phyloP scores from a whole-genome alignment of 2,113 vertebrate genomes.

The Columba janthina region DNA sequence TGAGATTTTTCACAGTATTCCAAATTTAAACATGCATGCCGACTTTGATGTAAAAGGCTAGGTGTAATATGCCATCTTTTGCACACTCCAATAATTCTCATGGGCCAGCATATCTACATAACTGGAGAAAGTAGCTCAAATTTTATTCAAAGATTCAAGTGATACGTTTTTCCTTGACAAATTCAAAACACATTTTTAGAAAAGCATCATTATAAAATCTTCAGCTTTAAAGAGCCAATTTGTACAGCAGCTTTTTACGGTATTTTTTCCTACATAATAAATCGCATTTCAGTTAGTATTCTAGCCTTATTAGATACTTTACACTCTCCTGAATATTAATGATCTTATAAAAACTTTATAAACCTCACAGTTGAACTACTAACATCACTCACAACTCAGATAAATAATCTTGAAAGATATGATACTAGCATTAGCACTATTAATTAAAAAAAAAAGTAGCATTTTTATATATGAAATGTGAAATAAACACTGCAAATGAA shows the following conservation, averaged over 20 bases:
- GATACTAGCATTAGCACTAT: not conserved
- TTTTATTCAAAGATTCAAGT: not conserved
- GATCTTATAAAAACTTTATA: not conserved
- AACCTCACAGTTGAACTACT: not conserved
- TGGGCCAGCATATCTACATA: not conserved
- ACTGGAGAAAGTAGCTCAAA: not conserved
- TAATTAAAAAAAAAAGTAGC: not conserved
- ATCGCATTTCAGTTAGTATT: not conserved
- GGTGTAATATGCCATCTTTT: not conserved
- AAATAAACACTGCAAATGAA: not conserved
- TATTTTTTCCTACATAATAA: not conserved
- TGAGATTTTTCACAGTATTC: not conserved
- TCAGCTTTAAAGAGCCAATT: not conserved
- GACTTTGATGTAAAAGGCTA: not conserved
- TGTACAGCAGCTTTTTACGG: not conserved
- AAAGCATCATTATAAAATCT: not conserved
- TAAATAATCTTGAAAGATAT: not conserved
- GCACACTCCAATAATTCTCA: not conserved
- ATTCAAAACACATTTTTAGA: not conserved
- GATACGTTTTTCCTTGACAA: not conserved
- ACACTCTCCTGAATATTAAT: not conserved
- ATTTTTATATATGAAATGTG: not conserved
- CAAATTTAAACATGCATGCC: not conserved
- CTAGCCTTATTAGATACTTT: not conserved
- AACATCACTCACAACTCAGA: not conserved